These are phyloP conservation scores for Parasteatoda lunata DNA, from an alignment of 2,888 invertebrate species.

Conservation along the genomic window DNA sequence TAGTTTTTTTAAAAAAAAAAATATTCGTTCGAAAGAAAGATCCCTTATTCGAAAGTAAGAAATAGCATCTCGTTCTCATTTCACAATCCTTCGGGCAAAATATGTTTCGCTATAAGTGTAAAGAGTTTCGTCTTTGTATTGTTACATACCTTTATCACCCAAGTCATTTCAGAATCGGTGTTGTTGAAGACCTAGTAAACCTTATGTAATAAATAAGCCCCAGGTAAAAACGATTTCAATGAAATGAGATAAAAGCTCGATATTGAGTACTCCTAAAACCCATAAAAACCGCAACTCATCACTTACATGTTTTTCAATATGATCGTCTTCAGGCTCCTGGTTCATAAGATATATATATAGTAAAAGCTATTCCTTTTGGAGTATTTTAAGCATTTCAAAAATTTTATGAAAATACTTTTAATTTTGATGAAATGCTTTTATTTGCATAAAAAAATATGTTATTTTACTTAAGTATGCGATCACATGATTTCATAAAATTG, in stretches of 20 bases:
- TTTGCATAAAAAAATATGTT: no score
- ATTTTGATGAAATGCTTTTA: no score
- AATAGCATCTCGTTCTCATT: neutral
- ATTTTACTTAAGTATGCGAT: no score
- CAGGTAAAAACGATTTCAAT: constrained; percentile 28
- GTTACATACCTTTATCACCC: constrained; percentile 8
- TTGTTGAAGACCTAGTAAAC: neutral
- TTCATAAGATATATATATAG: neutral
- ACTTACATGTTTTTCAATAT: constrained; percentile 19
- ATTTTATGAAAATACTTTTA: no score
- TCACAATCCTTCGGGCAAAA: constrained; percentile 1
- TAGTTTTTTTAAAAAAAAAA: neutral
- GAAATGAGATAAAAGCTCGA: constrained; percentile 40
- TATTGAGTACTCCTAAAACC: neutral
- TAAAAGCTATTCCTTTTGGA: no score
- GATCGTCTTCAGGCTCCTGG: constrained; percentile 33
- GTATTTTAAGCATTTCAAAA: no score
- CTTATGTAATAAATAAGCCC: constrained; percentile 21
- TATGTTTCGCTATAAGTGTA: neutral
- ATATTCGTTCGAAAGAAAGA: neutral
- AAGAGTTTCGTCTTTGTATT: constrained; percentile 11
- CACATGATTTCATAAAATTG: no score
- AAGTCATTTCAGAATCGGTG: constrained; percentile 11
- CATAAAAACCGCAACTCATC: constrained; percentile 27
- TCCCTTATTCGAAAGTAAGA: neutral